Base-by-base conservation (phyloP, 1,140 invertebrate species). In the Apis florea region DNA sequence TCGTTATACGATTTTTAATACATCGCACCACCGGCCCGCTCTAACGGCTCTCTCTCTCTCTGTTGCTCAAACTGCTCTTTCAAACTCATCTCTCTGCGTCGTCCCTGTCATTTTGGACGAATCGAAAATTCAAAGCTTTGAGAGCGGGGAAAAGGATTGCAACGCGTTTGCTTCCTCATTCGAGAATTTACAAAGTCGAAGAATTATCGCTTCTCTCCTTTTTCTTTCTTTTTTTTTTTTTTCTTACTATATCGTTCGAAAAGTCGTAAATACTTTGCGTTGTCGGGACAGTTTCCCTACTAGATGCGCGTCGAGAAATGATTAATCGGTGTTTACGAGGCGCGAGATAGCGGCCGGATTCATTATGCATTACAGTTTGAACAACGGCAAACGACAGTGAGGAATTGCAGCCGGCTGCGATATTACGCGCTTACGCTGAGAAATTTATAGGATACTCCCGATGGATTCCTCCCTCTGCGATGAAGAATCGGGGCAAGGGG, bases 1-100 rank as follows among this genome's bases (percentile, higher is more conserved):
- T 73, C 82, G n/a, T 83, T 81, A 70, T 81, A 61, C 77, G 69
- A 79, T 83, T 77, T 71, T 83, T 79, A 78, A 78, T 83, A 83
- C 63, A 66, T 53, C 9, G 51, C 58, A 6, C 31, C 47, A 54
- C 56, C 51, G 26, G 31, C 31, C 15, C 24, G 49, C 74, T 26
- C 19, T 26, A 49, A 26, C 12, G 10, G 58, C n/a, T n/a, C 24
- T 15, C 11, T 9, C 17, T 53, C 2, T 17, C 2, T 1, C 9
- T 5, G 21, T 49, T 51, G 21, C 67, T 51, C 13, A 11, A 68
- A 68, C 47, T 51, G 15, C 40, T 4, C 21, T 51, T 69, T 24
- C 8, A 6, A 9, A 21, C 40, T 66, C 63, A 26, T 26, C 24
- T 26, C 24, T 2, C 15, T 15, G 59, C 17, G 21, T n/a, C 11